Percentiles rank a stretch among this genome's conserved stretches.
These are phyloP conservation scores for Halocaridina rubra DNA, from an alignment of 2,888 invertebrate genomes.

Conservation along the genomic window DNA sequence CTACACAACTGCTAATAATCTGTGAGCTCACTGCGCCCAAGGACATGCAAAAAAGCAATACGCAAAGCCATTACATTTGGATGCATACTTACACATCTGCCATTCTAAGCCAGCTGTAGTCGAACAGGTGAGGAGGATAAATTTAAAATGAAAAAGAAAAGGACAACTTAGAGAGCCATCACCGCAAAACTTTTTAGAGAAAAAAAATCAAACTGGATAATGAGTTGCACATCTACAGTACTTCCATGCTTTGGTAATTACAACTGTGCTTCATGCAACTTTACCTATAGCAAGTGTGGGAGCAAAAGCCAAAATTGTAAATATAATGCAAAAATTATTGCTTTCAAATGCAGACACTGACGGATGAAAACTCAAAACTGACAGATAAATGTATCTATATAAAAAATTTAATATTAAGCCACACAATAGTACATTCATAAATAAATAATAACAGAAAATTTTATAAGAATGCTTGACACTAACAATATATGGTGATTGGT, in stretches of 20 bases:
- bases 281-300: no score
- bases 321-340: no score
- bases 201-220: background rate
- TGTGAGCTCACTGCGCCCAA: background rate
- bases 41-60: slow-evolving; percentile 4
- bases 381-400: no score
- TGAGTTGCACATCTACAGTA: slow-evolving; percentile 30
- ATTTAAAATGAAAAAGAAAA: slow-evolving; percentile 40
- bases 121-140: slow-evolving; percentile 42
- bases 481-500: no score
- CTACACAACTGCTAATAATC: background rate
- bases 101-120: slow-evolving; percentile 78
- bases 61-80: slow-evolving; percentile 3
- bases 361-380: no score
- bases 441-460: no score
- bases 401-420: no score
- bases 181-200: slow-evolving; percentile 17
- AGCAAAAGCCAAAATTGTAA: no score
- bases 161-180: slow-evolving; percentile 54
- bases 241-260: slow-evolving; percentile 54
- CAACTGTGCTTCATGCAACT: no score
- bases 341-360: no score
- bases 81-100: slow-evolving; percentile 69
- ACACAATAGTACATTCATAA: no score
- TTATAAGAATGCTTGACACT: no score